Conservation (phyloP, 2,797 vertebrate genomes). For the Xenopus petersii region DNA sequence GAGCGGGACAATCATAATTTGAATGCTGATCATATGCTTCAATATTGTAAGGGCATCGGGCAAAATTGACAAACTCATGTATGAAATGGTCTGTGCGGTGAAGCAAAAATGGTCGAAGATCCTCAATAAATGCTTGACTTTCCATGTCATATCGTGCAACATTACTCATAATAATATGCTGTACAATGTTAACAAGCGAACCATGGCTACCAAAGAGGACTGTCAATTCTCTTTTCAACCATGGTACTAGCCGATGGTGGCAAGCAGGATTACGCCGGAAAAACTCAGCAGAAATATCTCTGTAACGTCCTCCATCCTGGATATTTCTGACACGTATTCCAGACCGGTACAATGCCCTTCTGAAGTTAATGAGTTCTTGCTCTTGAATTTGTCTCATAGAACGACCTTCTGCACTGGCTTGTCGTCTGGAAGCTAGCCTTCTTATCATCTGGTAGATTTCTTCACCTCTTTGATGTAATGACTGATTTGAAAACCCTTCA, state of each 20-base stretch:
- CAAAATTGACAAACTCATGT: constrained; percentile 91
- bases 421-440: constrained; percentile 71
- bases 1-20: constrained; percentile 83
- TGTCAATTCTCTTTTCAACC: constrained; percentile 85
- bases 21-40: constrained; percentile 88
- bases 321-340: constrained; percentile 79
- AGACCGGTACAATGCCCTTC: constrained; percentile 82
- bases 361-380: constrained; percentile 85
- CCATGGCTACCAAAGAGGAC: constrained; percentile 86
- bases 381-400: constrained; percentile 70
- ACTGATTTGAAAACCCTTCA: constrained; percentile 65
- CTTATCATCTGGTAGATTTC: constrained; percentile 77
- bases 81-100: constrained; percentile 89
- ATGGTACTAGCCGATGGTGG: constrained; percentile 86
- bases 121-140: constrained; percentile 77
- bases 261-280: constrained; percentile 88
- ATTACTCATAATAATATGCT: constrained; percentile 89
- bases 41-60: constrained; percentile 87
- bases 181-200: constrained; percentile 86
- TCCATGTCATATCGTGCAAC: constrained; percentile 84
- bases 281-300: constrained; percentile 87
- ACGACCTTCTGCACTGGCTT: constrained; percentile 74
- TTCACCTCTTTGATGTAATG: constrained; percentile 60
- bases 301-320: constrained; percentile 81
- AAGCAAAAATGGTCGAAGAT: constrained; percentile 85